Evolutionary conservation across 2,113 vertebrate species (phyloP).

Genomic region (Hypocryptadius cinnamomeus): DNA sequence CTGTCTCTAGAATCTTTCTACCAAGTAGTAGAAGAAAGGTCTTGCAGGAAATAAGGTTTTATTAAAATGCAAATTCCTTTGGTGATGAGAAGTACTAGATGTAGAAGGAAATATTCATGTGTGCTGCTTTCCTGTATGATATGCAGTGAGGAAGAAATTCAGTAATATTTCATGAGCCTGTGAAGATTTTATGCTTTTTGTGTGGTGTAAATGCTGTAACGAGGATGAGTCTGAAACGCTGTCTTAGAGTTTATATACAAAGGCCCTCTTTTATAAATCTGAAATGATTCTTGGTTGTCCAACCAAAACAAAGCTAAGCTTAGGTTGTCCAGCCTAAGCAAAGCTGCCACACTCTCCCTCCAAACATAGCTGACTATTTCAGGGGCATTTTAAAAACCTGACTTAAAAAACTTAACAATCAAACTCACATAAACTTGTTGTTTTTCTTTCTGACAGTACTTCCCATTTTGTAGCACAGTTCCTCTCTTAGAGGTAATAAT

Average conservation of each 20-base stretch:
- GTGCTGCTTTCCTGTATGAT: neutral
- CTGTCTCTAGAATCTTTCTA: neutral
- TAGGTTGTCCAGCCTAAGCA: neutral
- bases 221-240: neutral
- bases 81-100: neutral
- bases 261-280: neutral
- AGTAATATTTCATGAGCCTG: accelerated
- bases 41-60: neutral
- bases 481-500: neutral
- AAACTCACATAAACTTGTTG: accelerated
- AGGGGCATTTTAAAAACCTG: neutral
- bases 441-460: neutral
- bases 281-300: neutral
- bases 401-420: neutral
- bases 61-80: neutral
- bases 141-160: neutral
- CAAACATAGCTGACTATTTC: neutral
- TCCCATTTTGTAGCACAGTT: neutral
- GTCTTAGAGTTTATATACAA: neutral
- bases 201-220: neutral
- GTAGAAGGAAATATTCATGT: neutral
- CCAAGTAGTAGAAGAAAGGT: neutral
- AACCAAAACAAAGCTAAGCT: neutral
- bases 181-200: neutral
- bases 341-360: neutral